Evolutionary conservation across 2,888 invertebrate genomes (phyloP), one percentile per base, ranked within the genome.

Genomic region (Amorpha juglandis): DNA sequence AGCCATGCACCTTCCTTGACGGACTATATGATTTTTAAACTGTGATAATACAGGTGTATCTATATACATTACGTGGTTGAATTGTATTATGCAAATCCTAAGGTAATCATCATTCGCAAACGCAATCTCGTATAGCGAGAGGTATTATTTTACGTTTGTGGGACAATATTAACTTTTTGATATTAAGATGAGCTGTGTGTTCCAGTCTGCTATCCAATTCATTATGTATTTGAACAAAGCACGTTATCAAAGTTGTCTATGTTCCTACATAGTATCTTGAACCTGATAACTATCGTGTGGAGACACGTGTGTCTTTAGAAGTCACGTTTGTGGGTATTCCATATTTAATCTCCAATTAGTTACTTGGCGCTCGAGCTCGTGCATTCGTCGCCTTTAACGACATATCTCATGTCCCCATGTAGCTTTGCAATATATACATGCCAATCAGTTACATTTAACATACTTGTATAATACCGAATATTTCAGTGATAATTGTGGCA

Each of bases 301-400:
- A 47, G 47, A 14, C 47, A 12, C 51, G 19, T 21, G 27, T 14
- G 33, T 12, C 14, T 14, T 52, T 14, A 14, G 52, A 1, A 11
- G 27, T 52, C 9, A 6, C 2, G 16, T 38, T n/a, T 16, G 9
- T 16, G 55, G n/a, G 4, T 51, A 51, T 51, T 55, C 35, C 55
- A 55, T 55, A 55, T 55, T 55, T 55, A 55, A 55, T 55, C 16
- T 55, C 16, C 55, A 55, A 55, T 55, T 55, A 55, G 38, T 55
- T 4, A 55, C 55, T 55, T 3, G n/a, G 38, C 3, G 47, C 47
- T n/a, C 33, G 52, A 12, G 47, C 47, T 1, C 33, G 52, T 52
- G 21, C 14, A 21, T 11, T 52, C 38, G 38, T 38, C 38, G 38
- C 27, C 27, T 27, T 38, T 38, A 1, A 38, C 38, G 1, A 38